Percentiles rank a stretch among this genome's conserved stretches.
Evolutionary conservation across 1,140 invertebrate species (phyloP).

Genomic region (Halesus radiatus): DNA sequence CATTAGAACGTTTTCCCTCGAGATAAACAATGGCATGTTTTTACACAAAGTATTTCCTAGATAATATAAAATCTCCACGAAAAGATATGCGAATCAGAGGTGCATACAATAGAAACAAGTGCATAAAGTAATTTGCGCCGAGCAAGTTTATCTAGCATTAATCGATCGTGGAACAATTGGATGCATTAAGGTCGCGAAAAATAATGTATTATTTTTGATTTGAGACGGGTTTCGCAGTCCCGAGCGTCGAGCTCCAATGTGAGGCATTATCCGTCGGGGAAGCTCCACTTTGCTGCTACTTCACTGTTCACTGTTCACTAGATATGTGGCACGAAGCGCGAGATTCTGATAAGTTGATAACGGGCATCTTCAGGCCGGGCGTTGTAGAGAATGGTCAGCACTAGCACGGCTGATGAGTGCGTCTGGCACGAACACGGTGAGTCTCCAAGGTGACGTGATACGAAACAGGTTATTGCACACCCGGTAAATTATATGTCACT

Average conservation of each 20-base stretch:
- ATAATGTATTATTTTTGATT: neutral
- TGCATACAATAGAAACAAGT: slow-evolving; percentile 18
- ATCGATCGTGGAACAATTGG: slow-evolving; percentile 15
- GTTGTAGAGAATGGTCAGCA: no score
- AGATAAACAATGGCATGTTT: slow-evolving; percentile 36
- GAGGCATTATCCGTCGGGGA: neutral
- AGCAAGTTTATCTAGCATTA: neutral
- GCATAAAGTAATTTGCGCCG: slow-evolving; percentile 15
- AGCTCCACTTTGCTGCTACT: no score
- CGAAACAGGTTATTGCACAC: slow-evolving; percentile 20
- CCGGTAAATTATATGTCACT: neutral
- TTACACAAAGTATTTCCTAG: slow-evolving; percentile 6
- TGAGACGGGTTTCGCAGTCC: slow-evolving; percentile 14
- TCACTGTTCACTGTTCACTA: no score
- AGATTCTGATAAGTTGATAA: no score
- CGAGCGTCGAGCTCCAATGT: slow-evolving; percentile 19
- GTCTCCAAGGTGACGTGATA: slow-evolving; percentile 16
- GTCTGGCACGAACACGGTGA: neutral
- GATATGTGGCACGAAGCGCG: no score
- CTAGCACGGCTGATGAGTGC: neutral
- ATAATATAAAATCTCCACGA: neutral
- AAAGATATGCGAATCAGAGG: neutral
- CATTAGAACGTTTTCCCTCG: slow-evolving; percentile 35
- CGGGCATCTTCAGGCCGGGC: no score
- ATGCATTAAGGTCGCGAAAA: slow-evolving; percentile 38